Evolutionary conservation across 2,888 invertebrate genomes (phyloP).

Genomic region (Drosophila sordidula): DNA sequence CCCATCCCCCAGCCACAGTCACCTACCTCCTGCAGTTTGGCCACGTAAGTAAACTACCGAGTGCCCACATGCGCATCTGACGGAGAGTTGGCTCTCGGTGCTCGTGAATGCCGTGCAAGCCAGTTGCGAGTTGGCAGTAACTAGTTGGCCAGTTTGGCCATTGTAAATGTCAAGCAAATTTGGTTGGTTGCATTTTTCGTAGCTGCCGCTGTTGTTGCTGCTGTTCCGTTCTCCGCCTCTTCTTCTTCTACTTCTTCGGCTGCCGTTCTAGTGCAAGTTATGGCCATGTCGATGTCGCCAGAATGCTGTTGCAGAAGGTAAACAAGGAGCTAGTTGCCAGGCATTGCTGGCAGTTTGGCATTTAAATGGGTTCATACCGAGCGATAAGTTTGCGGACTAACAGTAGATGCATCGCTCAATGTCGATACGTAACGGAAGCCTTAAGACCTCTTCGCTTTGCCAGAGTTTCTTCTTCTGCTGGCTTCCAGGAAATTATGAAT

Average conservation of each 20-base stretch:
- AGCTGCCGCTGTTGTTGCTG: conserved; percentile 12
- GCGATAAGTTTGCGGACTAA: conserved; percentile 35
- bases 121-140: conserved; percentile 43
- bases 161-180: conserved; percentile 80
- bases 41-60: conserved; percentile 7
- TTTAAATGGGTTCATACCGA: conserved; percentile 61
- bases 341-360: conserved; percentile 50
- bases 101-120: conserved; percentile 37
- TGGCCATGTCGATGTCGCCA: conserved; percentile 61
- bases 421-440: conserved; percentile 17
- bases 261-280: conserved; percentile 38
- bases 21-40: background rate
- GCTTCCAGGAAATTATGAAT: conserved; percentile 1
- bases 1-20: background rate
- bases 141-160: conserved; percentile 67
- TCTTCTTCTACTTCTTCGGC: conserved; percentile 3
- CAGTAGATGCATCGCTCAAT: conserved; percentile 44
- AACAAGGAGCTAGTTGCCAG: conserved; percentile 43
- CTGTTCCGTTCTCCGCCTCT: background rate
- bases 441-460: conserved; percentile 6
- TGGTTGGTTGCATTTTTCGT: conserved; percentile 65
- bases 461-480: background rate
- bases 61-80: conserved; percentile 30
- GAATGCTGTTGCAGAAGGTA: conserved; percentile 50
- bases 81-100: conserved; percentile 15